Conservation (phyloP, 2,888 invertebrate genomes). For the Dolomedes plantarius region DNA sequence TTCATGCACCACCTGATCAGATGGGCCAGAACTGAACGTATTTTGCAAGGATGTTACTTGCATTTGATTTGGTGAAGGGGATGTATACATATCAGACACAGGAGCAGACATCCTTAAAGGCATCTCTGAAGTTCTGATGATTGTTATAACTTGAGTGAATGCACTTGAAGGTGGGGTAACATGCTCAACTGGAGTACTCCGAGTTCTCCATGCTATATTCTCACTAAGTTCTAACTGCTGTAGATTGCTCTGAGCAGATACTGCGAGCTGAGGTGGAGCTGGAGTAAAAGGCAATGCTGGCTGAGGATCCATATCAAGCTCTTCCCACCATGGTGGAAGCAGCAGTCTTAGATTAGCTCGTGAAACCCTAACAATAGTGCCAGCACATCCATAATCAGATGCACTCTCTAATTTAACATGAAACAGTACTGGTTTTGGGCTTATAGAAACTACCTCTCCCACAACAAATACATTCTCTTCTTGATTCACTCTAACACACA, state of each 20-base stretch:
- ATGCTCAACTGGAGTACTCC: conserved; percentile 45
- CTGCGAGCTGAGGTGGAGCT: conserved; percentile 47
- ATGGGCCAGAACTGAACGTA: conserved; percentile 24
- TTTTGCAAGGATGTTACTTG: conserved; percentile 42
- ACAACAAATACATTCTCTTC: conserved; percentile 87
- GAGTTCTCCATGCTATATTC: conserved; percentile 45
- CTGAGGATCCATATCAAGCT: conserved; percentile 84
- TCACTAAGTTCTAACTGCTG: conserved; percentile 48
- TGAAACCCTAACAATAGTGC: conserved; percentile 82
- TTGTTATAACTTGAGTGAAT: conserved; percentile 68
- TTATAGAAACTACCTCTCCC: conserved; percentile 86
- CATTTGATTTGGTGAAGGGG: conserved; percentile 42
- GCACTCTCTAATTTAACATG: conserved; percentile 80
- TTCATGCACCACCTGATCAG: conserved; percentile 57
- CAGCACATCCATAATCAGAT: conserved; percentile 45
- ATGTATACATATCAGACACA: conserved; percentile 41
- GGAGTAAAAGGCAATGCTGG: conserved; percentile 82
- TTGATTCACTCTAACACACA: conserved; percentile 81
- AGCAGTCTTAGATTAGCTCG: conserved; percentile 92
- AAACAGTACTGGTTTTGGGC: conserved; percentile 83
- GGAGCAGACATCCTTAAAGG: conserved; percentile 38
- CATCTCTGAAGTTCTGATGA: conserved; percentile 55
- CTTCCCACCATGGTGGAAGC: conserved; percentile 97
- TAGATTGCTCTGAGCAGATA: conserved; percentile 36
- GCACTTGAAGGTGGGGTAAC: conserved; percentile 56